These are phyloP conservation scores for Halocaridina rubra DNA, from an alignment of 2,888 invertebrate genomes.

Conservation along the genomic window DNA sequence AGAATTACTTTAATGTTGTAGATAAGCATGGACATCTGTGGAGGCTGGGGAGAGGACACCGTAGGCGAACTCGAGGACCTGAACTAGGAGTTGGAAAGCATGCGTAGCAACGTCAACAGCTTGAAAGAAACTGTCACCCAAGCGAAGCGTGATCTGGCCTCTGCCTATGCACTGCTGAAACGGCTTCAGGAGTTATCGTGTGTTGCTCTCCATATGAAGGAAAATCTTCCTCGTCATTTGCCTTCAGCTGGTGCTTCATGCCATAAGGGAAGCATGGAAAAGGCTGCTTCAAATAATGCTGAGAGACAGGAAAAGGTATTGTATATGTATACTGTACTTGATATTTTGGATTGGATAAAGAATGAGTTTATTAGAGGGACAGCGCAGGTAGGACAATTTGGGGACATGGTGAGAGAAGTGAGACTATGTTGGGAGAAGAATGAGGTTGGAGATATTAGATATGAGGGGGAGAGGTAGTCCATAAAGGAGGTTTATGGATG, in stretches of 20 bases:
- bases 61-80: not conserved
- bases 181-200: constrained; percentile 6
- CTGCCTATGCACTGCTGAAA: not conserved
- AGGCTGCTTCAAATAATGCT: not conserved
- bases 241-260: not conserved
- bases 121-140: not conserved
- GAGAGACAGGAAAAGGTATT: too few species aligned
- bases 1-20: not conserved
- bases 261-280: not conserved
- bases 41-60: constrained; percentile 32
- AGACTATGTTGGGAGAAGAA: too few species aligned
- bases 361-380: too few species aligned
- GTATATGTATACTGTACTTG: too few species aligned
- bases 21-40: constrained; percentile 15
- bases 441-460: too few species aligned
- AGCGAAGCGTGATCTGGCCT: not conserved
- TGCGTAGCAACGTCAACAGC: not conserved
- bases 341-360: too few species aligned
- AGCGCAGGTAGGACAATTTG: too few species aligned
- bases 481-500: too few species aligned
- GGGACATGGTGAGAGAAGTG: too few species aligned
- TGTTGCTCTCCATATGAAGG: constrained; percentile 26
- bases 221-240: constrained; percentile 25
- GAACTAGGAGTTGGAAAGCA: not conserved
- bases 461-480: too few species aligned